Percentiles rank a stretch among this genome's conserved stretches.
Evolutionary conservation across 2,888 invertebrate genomes (phyloP).

Genomic region (Tipula helvola): DNA sequence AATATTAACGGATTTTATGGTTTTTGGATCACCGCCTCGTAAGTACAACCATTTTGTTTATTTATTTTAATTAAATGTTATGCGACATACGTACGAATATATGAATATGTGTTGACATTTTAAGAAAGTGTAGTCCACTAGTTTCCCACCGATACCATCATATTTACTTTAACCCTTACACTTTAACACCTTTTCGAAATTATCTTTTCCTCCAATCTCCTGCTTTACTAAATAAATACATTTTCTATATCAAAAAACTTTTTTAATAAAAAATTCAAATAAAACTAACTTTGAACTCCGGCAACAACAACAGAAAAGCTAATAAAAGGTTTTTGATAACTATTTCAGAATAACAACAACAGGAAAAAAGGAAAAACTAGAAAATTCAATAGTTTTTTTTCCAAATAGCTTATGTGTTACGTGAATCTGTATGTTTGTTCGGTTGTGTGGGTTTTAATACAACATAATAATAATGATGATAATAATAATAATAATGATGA

Average conservation of each 20-base stretch:
- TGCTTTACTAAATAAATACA: background rate
- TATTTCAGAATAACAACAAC: background rate
- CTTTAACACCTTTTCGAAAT: background rate
- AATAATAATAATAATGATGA: background rate
- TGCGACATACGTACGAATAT: background rate
- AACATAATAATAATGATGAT: background rate
- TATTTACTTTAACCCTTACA: background rate
- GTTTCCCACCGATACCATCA: background rate
- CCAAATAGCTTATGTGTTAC: background rate
- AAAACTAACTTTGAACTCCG: background rate
- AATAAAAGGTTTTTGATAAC: background rate
- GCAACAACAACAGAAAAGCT: background rate
- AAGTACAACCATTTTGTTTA: background rate
- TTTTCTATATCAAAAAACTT: background rate
- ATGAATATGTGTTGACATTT: background rate
- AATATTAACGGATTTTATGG: background rate
- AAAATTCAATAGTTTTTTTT: background rate
- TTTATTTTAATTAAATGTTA: background rate
- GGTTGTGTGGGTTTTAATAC: constrained; percentile 6
- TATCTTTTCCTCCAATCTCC: background rate
- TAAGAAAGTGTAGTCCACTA: background rate
- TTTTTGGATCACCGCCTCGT: background rate
- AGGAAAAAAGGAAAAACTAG: background rate
- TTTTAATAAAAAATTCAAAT: background rate
- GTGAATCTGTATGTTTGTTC: background rate